Conservation (phyloP, 2,113 vertebrate genomes). For the Tragulus kanchil region DNA sequence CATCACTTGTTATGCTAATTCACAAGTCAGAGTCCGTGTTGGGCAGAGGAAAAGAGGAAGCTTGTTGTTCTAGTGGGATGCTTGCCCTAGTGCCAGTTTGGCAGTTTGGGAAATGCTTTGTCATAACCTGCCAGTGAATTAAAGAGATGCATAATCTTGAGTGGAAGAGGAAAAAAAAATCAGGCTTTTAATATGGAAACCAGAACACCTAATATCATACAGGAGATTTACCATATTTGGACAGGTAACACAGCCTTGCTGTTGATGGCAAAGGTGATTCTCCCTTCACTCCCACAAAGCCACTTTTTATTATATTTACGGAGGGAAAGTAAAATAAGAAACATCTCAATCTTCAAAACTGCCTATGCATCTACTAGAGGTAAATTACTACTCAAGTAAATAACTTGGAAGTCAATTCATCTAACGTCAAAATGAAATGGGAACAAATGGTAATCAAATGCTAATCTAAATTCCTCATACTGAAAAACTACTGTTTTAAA, state of each 20-base stretch:
- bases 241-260: not conserved
- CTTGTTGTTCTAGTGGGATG: not conserved
- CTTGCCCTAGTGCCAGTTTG: not conserved
- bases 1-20: not conserved
- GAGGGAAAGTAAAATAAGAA: slow-evolving; percentile 20
- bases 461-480: slow-evolving; percentile 41
- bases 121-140: not conserved
- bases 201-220: not conserved
- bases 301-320: slow-evolving; percentile 4
- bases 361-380: not conserved
- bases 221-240: not conserved
- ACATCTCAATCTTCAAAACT: not conserved
- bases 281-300: not conserved
- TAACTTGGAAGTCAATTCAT: slow-evolving; percentile 5
- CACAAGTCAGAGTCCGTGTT: not conserved
- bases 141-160: not conserved
- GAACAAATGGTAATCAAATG: slow-evolving; percentile 15
- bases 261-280: slow-evolving; percentile 1
- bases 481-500: not conserved
- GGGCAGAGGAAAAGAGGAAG: not conserved
- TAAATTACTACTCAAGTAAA: slow-evolving; percentile 52
- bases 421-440: slow-evolving; percentile 28
- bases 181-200: slow-evolving; percentile 18
- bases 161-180: not conserved
- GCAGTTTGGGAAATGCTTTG: slow-evolving; percentile 25